These are phyloP conservation scores for Barbus barbus DNA, from an alignment of 2,113 vertebrate genomes.

Conservation along the genomic window DNA sequence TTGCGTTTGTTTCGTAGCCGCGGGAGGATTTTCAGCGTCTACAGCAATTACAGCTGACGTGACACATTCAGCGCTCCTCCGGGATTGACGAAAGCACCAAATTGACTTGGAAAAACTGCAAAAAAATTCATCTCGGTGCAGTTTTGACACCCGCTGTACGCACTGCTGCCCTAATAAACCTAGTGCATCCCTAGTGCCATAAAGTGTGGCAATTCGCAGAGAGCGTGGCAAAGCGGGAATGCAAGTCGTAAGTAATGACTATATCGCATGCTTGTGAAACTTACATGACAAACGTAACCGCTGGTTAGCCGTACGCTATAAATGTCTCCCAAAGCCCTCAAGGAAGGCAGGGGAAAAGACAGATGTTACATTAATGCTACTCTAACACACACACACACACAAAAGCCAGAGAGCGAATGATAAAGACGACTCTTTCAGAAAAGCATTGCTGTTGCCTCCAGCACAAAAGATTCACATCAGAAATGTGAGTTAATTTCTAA, in stretches of 20 bases:
- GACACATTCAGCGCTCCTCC: constrained; percentile 66
- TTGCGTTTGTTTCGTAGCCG: no score
- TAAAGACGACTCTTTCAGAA: no score
- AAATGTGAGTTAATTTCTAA: no score
- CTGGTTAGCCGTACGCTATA: constrained; percentile 67
- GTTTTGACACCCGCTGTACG: constrained; percentile 61
- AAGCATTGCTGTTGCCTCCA: no score
- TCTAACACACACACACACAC: no score
- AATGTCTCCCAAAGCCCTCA: constrained; percentile 67
- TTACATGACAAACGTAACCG: constrained; percentile 72
- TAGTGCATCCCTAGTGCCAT: constrained; percentile 58
- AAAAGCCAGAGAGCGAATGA: no score
- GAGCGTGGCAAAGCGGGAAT: not conserved
- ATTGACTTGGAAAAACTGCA: constrained; percentile 68
- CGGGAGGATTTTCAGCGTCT: constrained; percentile 66
- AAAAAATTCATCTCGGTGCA: constrained; percentile 56
- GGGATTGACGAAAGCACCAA: constrained; percentile 72
- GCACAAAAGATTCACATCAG: no score
- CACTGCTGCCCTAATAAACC: constrained; percentile 61
- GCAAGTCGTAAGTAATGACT: constrained; percentile 66
- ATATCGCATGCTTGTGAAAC: constrained; percentile 66
- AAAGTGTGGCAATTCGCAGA: constrained; percentile 27
- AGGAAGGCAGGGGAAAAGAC: constrained; percentile 67
- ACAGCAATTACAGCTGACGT: constrained; percentile 73
- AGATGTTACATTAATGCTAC: constrained; percentile 62